phyloP scores from a whole-genome alignment of 2,113 vertebrate genomes.

The Jaculus jaculus region DNA sequence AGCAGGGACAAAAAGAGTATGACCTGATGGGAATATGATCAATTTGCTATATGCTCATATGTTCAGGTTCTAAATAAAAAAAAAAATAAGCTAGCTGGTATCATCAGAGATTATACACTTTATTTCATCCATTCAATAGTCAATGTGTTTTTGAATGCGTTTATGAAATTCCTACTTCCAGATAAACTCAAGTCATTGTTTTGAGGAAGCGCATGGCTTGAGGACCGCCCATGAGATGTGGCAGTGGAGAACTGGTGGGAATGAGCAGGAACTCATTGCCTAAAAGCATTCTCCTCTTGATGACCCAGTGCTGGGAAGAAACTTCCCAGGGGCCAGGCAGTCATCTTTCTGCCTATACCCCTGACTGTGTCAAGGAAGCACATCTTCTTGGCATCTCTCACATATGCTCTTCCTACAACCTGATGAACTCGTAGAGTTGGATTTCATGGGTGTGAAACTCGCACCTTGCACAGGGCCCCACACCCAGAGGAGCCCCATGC shows the following conservation, averaged over 20 bases:
- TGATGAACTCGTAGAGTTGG: background rate
- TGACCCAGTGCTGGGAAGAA: background rate
- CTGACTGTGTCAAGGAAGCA: background rate
- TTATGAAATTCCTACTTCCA: slow-evolving; percentile 3
- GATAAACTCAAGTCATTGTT: background rate
- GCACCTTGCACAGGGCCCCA: background rate
- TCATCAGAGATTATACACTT: slow-evolving; percentile 10
- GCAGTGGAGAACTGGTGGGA: background rate
- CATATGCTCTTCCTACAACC: background rate
- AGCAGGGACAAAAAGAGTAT: too few relatives aligned
- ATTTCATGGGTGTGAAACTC: background rate
- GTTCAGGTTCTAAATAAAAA: too few relatives aligned
- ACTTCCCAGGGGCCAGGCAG: too few relatives aligned
- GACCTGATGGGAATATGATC: too few relatives aligned
- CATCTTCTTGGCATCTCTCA: background rate
- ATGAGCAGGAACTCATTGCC: background rate
- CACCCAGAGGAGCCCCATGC: background rate
- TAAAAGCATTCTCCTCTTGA: background rate
- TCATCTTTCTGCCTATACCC: background rate
- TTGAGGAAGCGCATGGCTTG: background rate
- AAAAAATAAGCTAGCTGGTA: background rate
- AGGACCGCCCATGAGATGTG: background rate
- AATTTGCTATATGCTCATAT: too few relatives aligned
- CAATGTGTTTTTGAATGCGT: slow-evolving; percentile 1
- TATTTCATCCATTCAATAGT: slow-evolving; percentile 21